Evolutionary conservation across 2,888 invertebrate genomes (phyloP), one percentile per base, ranked within the genome.

Genomic region (Melanargia galathea): DNA sequence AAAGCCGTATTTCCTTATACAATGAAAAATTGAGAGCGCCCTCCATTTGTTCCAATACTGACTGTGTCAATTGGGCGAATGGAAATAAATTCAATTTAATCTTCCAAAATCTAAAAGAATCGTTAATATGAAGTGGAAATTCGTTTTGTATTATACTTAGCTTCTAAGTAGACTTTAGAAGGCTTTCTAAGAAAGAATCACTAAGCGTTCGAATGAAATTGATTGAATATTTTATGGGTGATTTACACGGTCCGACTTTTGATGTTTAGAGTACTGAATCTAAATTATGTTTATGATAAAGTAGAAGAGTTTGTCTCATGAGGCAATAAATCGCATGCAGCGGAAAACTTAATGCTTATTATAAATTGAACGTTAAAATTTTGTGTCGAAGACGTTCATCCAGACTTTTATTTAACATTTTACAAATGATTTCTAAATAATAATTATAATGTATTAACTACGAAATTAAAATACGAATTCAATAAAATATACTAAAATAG

Each of bases 141-240:
- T 48, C 43, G n/a, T 56, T 60, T 59, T 60, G 56, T 52, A 60
- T 46, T 59, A 65, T 22, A 18, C 49, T 51, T 16, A 51, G 59
- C 45, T 20, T 51, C 11, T 26, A 43, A 40, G 45, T 20, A 62
- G 40, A 55, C 38, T 38, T 49, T 57, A 20, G 54, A 56, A 60
- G 48, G 38, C 30, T 30, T 51, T 46, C 35, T 49, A 62, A 55
- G 58, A 54, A 64, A 62, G 62, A 66, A 68, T 68, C 57, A 65
- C 64, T 64, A 64, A 62, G 20, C 22, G 51, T 63, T 60, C 64
- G 18, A 33, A n/a, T 57, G 30, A 46, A 57, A 24, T 33, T 6
- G 18, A 46, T 33, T 48, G 48, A 43, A 49, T 20, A 45, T 35
- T 52, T 52, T 35, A 52, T 52, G 11, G 7, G 24, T 3, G 45